These are phyloP conservation scores for Craseonycteris thonglongyai DNA, from an alignment of 2,113 vertebrate species.

Conservation along the genomic window DNA sequence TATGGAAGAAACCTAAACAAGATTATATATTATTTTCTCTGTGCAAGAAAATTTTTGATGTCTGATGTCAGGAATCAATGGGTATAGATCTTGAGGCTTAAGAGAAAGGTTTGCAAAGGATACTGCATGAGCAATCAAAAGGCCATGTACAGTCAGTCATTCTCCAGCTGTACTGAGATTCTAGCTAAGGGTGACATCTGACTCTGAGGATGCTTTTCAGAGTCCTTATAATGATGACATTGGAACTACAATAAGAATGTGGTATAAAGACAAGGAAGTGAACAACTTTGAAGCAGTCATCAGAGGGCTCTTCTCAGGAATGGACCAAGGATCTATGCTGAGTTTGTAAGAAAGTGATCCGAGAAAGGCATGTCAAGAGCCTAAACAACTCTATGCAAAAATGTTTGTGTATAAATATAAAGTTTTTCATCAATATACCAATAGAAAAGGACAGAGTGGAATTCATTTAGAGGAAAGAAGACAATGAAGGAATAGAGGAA, in stretches of 20 bases:
- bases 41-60: neutral
- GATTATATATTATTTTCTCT: neutral
- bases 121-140: neutral
- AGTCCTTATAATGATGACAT: neutral
- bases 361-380: neutral
- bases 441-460: neutral
- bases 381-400: neutral
- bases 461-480: neutral
- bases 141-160: rapidly evolving
- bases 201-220: neutral
- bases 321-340: neutral
- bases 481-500: neutral
- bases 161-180: neutral
- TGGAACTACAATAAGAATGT: neutral
- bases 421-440: neutral
- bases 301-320: neutral
- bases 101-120: neutral
- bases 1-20: neutral
- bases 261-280: neutral
- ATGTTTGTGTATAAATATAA: neutral
- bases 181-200: neutral
- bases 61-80: neutral
- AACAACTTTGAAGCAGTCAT: neutral
- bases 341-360: neutral
- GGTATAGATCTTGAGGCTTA: neutral